Percentiles rank a stretch among this genome's conserved stretches.
Conservation (phyloP, 2,888 invertebrate genomes). For the Melolontha melolontha region DNA sequence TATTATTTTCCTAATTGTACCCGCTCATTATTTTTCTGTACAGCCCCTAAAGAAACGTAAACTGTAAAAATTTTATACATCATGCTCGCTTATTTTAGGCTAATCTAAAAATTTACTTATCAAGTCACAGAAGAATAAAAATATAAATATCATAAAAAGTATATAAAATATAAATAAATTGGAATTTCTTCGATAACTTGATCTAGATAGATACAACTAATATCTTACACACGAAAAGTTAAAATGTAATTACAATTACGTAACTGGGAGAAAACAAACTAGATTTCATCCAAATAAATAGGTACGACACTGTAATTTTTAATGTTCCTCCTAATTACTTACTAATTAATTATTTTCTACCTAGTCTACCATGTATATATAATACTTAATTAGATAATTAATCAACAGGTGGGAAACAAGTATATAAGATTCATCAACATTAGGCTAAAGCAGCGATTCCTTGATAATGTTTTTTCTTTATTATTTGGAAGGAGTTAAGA, state of each 20-base stretch:
- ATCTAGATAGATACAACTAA: not conserved
- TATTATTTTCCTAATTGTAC: slow-evolving; percentile 2
- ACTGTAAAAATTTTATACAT: too few relatives aligned
- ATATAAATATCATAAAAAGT: slow-evolving; percentile 4
- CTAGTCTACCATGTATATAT: slow-evolving; percentile 7
- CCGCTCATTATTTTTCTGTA: slow-evolving; percentile 24
- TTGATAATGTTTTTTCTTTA: not conserved
- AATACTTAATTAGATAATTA: not conserved
- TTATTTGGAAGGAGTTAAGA: slow-evolving; percentile 30
- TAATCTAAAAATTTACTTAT: not conserved
- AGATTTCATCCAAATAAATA: too few relatives aligned
- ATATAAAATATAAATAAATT: slow-evolving; percentile 7
- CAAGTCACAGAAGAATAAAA: slow-evolving; percentile 11
- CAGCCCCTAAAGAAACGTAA: slow-evolving; percentile 13
- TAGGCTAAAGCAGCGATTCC: slow-evolving; percentile 14
- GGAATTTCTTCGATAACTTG: slow-evolving; percentile 14
- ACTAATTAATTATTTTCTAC: not conserved
- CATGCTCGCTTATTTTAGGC: too few relatives aligned
- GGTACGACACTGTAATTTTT: too few relatives aligned
- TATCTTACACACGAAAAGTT: slow-evolving; percentile 13
- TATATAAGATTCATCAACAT: slow-evolving; percentile 19
- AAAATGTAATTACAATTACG: slow-evolving; percentile 6
- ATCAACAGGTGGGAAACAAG: slow-evolving; percentile 1
- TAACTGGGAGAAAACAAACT: not conserved
- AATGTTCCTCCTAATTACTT: too few relatives aligned